A percentile compares a stretch with the other conserved stretches of the same genome.
These are phyloP conservation scores for Kobus ellipsiprymnus DNA, from an alignment of 2,113 vertebrate species.

Conservation along the genomic window DNA sequence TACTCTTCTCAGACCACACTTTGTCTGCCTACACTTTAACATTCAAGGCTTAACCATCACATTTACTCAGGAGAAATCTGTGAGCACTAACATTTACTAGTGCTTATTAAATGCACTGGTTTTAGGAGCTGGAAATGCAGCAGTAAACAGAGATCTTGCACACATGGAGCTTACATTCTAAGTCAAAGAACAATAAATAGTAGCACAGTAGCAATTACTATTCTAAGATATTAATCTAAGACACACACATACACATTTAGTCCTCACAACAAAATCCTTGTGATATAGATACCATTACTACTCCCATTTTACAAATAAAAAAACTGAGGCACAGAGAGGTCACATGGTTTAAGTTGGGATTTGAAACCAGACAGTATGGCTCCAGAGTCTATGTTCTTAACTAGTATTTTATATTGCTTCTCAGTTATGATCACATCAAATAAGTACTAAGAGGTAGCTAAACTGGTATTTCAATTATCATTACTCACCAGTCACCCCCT, in stretches of 20 bases:
- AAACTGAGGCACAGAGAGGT: not conserved
- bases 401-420: not conserved
- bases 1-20: not conserved
- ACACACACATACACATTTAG: not conserved
- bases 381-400: slow-evolving; percentile 30
- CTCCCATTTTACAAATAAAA: not conserved
- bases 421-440: not conserved
- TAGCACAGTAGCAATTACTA: not conserved
- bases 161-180: not conserved
- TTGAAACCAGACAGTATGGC: not conserved
- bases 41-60: slow-evolving; percentile 33
- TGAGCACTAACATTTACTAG: not conserved
- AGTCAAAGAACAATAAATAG: slow-evolving; percentile 41
- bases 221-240: slow-evolving; percentile 21
- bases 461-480: not conserved
- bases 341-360: not conserved
- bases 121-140: not conserved
- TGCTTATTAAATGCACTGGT: not conserved
- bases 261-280: slow-evolving; percentile 32
- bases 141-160: not conserved
- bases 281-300: not conserved
- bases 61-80: slow-evolving; percentile 20
- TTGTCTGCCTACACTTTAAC: slow-evolving; percentile 16
- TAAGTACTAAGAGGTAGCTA: not conserved
- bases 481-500: not conserved